Percentiles rank a stretch among this genome's conserved stretches.
These are phyloP conservation scores for Eleginops maclovinus DNA, from an alignment of 2,113 vertebrate genomes.

Conservation along the genomic window DNA sequence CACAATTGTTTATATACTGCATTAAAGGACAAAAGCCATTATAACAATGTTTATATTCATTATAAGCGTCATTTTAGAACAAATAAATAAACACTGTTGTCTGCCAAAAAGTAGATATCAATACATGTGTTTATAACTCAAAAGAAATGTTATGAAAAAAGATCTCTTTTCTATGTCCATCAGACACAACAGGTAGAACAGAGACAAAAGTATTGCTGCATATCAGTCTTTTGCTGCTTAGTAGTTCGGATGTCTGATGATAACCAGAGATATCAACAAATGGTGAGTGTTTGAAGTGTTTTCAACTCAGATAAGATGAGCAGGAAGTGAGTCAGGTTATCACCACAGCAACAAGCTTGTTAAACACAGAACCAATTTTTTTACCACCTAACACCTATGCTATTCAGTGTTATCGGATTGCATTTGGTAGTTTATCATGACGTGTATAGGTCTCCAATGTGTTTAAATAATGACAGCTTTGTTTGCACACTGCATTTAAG, in stretches of 20 bases:
- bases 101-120: not conserved
- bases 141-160: not conserved
- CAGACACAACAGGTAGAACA: not conserved
- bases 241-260: not conserved
- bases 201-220: not conserved
- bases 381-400: not conserved
- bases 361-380: not conserved
- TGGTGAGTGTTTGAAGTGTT: conserved; percentile 15
- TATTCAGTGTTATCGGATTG: conserved; percentile 6
- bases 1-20: not conserved
- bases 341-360: conserved; percentile 23
- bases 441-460: not conserved
- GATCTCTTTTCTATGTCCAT: not conserved
- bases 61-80: not conserved
- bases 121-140: not conserved
- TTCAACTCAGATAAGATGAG: conserved; percentile 13
- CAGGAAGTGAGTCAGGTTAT: conserved; percentile 46
- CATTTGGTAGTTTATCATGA: not conserved
- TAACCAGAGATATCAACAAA: not conserved
- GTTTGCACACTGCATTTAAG: conserved; percentile 16
- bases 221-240: not conserved
- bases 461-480: conserved; percentile 8
- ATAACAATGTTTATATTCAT: not conserved
- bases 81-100: not conserved
- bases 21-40: not conserved